phyloP scores from a whole-genome alignment of 2,797 vertebrate species.

The Thamnophis elegans region DNA sequence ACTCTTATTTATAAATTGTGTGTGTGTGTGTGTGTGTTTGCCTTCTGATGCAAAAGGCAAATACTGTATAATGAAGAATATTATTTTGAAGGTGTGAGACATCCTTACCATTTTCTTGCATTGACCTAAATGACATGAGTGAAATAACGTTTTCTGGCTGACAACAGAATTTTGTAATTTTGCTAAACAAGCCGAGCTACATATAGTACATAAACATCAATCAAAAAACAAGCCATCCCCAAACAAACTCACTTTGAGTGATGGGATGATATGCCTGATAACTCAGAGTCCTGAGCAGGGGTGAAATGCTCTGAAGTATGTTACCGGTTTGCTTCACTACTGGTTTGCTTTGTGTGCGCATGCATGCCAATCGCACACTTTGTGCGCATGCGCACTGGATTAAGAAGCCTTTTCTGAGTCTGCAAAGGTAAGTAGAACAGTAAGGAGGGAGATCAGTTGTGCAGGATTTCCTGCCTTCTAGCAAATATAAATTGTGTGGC shows the following conservation, averaged over 20 bases:
- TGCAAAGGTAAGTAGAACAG: no score
- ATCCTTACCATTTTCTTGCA: slow-evolving; percentile 24
- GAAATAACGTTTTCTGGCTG: background rate
- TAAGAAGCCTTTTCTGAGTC: no score
- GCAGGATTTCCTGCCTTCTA: no score
- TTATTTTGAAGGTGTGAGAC: slow-evolving; percentile 39
- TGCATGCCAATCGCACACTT: no score
- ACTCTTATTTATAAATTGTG: slow-evolving; percentile 60
- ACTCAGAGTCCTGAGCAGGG: background rate
- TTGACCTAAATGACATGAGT: slow-evolving; percentile 20
- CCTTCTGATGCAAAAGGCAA: slow-evolving; percentile 43
- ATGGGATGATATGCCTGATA: background rate
- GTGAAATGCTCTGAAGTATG: no score
- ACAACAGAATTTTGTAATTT: slow-evolving; percentile 1
- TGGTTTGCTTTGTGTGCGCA: no score
- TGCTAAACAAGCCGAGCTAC: background rate
- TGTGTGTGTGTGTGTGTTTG: background rate
- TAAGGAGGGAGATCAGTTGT: no score
- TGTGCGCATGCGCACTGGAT: no score
- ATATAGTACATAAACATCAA: background rate
- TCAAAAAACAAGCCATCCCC: background rate
- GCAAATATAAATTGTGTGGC: no score
- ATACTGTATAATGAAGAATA: slow-evolving; percentile 52
- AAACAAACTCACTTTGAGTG: background rate
- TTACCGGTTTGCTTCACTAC: no score